Evolutionary conservation across 2,888 invertebrate species (phyloP).

Genomic region (Drosophila longiperda): DNA sequence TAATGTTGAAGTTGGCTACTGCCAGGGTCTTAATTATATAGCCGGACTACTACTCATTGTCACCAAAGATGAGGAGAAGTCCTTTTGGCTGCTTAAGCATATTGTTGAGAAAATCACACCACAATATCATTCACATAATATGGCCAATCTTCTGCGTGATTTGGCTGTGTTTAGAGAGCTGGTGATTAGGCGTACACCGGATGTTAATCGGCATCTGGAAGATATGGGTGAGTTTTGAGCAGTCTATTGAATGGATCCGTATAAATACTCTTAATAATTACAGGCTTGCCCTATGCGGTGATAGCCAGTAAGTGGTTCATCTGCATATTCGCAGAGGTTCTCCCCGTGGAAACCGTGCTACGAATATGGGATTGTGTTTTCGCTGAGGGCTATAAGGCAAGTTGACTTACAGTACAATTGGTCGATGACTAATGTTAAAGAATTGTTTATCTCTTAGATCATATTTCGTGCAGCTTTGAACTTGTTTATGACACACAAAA

Average conservation of each 20-base stretch:
- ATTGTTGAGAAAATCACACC: constrained; percentile 94
- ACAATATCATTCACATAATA: constrained; percentile 94
- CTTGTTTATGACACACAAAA: constrained; percentile 90
- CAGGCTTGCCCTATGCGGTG: constrained; percentile 94
- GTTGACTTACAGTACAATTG: background rate
- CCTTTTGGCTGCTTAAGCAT: constrained; percentile 97
- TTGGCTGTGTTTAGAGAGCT: constrained; percentile 95
- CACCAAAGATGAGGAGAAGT: constrained; percentile 94
- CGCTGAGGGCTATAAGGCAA: constrained; percentile 94
- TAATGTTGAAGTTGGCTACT: constrained; percentile 95
- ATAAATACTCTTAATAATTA: background rate
- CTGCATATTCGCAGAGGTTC: constrained; percentile 96
- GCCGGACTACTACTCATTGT: constrained; percentile 93
- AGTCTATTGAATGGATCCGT: background rate
- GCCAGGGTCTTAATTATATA: constrained; percentile 97
- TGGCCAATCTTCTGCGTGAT: constrained; percentile 95
- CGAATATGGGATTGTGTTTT: constrained; percentile 98
- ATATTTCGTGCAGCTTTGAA: constrained; percentile 95
- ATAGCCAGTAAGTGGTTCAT: constrained; percentile 98
- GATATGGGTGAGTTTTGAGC: constrained; percentile 87
- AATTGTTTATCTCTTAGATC: constrained; percentile 85
- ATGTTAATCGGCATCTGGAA: constrained; percentile 92
- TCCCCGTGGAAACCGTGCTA: constrained; percentile 96
- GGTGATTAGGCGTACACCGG: constrained; percentile 92
- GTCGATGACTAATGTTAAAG: background rate